A percentile compares a stretch with the other conserved stretches of the same genome.
Evolutionary conservation across 2,113 vertebrate genomes (phyloP).

Genomic region (Rhynchomys soricoides): DNA sequence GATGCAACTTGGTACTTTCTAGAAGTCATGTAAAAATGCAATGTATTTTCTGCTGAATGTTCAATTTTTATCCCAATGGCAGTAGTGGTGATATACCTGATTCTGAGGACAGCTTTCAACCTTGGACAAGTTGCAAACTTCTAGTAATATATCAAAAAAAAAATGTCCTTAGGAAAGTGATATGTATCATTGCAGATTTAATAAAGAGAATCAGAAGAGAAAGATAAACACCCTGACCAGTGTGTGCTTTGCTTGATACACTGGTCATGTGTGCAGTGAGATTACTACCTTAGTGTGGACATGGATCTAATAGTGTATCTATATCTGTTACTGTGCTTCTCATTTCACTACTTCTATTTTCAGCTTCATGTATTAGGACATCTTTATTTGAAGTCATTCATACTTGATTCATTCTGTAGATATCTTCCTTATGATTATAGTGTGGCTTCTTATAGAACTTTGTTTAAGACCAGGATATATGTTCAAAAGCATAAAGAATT

Average conservation of each 20-base stretch:
- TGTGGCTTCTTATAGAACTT: not conserved
- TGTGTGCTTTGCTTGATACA: not conserved
- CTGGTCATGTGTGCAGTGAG: not conserved
- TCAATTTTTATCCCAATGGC: not conserved
- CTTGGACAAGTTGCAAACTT: not conserved
- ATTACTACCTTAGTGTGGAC: not conserved
- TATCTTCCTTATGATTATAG: not conserved
- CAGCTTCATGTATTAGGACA: not conserved
- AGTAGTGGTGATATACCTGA: not conserved
- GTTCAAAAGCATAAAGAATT: not conserved
- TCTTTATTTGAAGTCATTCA: not conserved
- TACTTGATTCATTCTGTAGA: not conserved
- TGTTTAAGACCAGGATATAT: not conserved
- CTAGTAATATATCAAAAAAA: not conserved
- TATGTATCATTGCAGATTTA: not conserved
- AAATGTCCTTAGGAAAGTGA: not conserved
- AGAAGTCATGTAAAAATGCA: constrained; percentile 4
- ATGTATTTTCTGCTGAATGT: not conserved
- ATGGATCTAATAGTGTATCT: not conserved
- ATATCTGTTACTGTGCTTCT: not conserved
- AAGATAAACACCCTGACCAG: not conserved
- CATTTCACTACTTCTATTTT: not conserved
- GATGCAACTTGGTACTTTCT: not conserved
- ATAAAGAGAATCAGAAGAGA: not conserved
- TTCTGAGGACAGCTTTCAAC: not conserved